These are phyloP conservation scores for Eulemur macaco DNA, from an alignment of 2,113 vertebrate genomes.

Conservation along the genomic window DNA sequence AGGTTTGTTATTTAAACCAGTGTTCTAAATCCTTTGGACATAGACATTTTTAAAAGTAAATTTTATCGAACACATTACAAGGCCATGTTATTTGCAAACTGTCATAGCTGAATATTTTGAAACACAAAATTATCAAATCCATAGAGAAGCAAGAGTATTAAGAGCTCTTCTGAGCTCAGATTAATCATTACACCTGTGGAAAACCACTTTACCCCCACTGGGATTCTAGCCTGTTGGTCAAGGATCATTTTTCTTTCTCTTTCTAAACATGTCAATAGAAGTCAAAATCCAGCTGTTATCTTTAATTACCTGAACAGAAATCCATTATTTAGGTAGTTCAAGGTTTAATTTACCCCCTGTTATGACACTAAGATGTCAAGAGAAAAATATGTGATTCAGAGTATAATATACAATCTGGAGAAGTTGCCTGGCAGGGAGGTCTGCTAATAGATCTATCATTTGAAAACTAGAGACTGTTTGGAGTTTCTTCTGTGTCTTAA, in stretches of 20 bases:
- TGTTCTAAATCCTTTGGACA: background rate
- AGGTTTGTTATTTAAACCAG: background rate
- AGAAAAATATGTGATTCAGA: conserved; percentile 46
- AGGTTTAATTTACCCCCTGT: conserved; percentile 77
- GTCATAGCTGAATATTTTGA: background rate
- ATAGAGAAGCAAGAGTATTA: background rate
- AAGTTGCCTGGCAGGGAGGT: background rate
- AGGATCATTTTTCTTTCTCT: conserved; percentile 43
- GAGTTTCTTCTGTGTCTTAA: conserved; percentile 51
- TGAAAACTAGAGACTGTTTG: background rate
- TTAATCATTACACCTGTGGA: background rate
- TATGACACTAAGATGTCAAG: conserved; percentile 73
- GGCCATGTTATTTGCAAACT: background rate
- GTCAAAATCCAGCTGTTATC: conserved; percentile 61
- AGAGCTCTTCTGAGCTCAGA: background rate
- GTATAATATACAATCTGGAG: background rate
- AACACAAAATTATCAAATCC: background rate
- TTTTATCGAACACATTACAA: background rate
- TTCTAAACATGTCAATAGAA: conserved; percentile 53
- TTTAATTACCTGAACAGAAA: conserved; percentile 69
- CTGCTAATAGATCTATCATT: conserved; percentile 42
- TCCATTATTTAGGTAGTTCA: conserved; percentile 54
- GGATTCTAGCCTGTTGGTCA: conserved; percentile 11
- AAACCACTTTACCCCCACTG: conserved; percentile 8
- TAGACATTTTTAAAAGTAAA: background rate